Evolutionary conservation across 2,888 invertebrate genomes (phyloP).

Genomic region (Dorcus hopei): DNA sequence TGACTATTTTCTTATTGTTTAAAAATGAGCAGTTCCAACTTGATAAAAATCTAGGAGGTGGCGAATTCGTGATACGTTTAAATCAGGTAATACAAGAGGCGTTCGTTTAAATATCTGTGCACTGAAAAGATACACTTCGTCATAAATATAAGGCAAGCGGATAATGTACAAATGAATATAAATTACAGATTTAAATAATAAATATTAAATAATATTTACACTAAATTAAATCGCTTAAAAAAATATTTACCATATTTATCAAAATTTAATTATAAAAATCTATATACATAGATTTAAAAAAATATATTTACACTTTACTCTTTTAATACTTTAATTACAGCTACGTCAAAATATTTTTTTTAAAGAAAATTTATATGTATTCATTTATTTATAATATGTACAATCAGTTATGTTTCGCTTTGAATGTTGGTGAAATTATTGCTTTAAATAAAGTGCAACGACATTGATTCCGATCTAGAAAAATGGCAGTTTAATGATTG

Average conservation of each 20-base stretch:
- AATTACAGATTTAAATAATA: no score
- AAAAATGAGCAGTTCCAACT: no score
- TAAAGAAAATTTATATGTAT: background rate
- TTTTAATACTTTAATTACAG: conserved; percentile 3
- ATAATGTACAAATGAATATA: no score
- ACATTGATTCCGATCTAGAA: no score
- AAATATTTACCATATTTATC: conserved; percentile 11
- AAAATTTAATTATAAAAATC: conserved; percentile 16
- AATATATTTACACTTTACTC: conserved; percentile 18
- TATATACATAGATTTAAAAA: conserved; percentile 22
- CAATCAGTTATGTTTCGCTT: background rate
- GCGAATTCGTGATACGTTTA: no score
- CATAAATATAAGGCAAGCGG: no score
- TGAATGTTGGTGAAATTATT: conserved; percentile 12
- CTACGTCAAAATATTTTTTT: background rate
- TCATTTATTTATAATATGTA: background rate
- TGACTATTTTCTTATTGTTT: no score
- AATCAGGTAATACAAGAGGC: no score
- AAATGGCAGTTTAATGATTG: no score
- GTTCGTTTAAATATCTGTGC: no score
- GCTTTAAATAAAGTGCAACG: background rate
- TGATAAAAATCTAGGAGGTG: no score
- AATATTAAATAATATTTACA: background rate
- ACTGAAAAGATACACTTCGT: no score
- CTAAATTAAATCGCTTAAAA: background rate